Evolutionary conservation across 2,888 invertebrate genomes (phyloP).

Genomic region (Camptogramma bilineatum): DNA sequence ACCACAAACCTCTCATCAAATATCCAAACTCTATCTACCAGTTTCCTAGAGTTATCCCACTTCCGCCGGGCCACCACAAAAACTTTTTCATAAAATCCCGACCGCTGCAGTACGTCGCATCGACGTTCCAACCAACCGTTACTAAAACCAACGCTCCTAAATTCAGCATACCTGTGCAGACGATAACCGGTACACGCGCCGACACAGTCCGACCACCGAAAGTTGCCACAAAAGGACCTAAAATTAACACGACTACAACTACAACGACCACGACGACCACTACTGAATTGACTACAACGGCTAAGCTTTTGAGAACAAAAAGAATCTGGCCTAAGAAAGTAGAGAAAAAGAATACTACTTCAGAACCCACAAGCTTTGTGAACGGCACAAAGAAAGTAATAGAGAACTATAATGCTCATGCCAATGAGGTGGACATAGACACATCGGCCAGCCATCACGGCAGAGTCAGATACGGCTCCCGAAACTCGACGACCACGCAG

Average conservation of each 20-base stretch:
- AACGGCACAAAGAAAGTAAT: conserved; percentile 49
- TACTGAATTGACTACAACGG: conserved; percentile 67
- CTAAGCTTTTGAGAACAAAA: conserved; percentile 70
- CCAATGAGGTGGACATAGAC: conserved; percentile 57
- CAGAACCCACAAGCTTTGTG: conserved; percentile 53
- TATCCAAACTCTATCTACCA: conserved; percentile 68
- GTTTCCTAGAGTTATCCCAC: conserved; percentile 68
- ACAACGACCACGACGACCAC: conserved; percentile 60
- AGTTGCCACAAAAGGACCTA: conserved; percentile 26
- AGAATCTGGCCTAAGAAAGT: conserved; percentile 77
- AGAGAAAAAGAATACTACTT: conserved; percentile 57
- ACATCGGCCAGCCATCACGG: conserved; percentile 57
- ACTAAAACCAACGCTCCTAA: conserved; percentile 60
- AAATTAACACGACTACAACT: conserved; percentile 52
- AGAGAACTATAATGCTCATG: conserved; percentile 48
- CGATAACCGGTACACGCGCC: conserved; percentile 71
- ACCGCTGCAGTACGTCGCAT: conserved; percentile 61
- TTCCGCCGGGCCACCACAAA: conserved; percentile 54
- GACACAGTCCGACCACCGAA: conserved; percentile 70
- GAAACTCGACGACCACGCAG: conserved; percentile 53
- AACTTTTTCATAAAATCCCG: conserved; percentile 56
- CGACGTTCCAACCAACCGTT: conserved; percentile 59
- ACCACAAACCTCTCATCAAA: conserved; percentile 59
- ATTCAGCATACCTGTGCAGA: conserved; percentile 72
- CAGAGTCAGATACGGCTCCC: conserved; percentile 57